Evolutionary conservation across 2,113 vertebrate genomes (phyloP), one percentile per base, ranked within the genome.

Genomic region (Phalacrocorax pelagicus): DNA sequence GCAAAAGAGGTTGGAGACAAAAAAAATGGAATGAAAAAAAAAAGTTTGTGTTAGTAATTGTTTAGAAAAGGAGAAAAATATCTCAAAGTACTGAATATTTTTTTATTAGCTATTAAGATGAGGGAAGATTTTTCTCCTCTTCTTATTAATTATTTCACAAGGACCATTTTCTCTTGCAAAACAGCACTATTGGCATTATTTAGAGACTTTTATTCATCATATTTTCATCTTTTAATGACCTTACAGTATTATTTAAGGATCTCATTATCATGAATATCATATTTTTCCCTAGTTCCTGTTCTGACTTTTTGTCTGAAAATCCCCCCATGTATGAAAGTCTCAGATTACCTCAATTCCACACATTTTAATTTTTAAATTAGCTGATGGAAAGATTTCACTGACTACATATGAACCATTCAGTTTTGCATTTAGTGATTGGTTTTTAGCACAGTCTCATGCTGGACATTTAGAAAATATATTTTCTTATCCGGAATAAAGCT

Each of bases 281-380:
- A 73, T 93, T 96, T 93, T 96, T 91, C 86, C 89, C 46, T 90
- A 46, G 30, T 81, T 94, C 30, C 27, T 49, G 6, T 72, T 91
- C 40, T 93, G 80, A 78, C 88, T 90, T 91, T 92, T 96, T 93
- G 46, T 77, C 69, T 95, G 66, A 90, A 93, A 89, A 93, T 66
- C 16, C 57, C 38, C 17, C 24, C 2, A 4, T 72, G 86, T 66
- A 80, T 67, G 24, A 92, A 86, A 91, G 86, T 92, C 69, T 93
- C 54, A 74, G 46, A 67, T 96, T 95, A 88, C 57, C 74, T 91
- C 61, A 75, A 26, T 91, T 94, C 57, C 88, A 23, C 54, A 79
- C 34, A 51, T 61, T 73, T 42, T 34, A 92, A 73, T 91, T 97
- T 96, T 92, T 77, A 92, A 95, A 92, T 86, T 92, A 92, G 19